Conservation (phyloP, 2,797 vertebrate species). For the Agapornis canus region DNA sequence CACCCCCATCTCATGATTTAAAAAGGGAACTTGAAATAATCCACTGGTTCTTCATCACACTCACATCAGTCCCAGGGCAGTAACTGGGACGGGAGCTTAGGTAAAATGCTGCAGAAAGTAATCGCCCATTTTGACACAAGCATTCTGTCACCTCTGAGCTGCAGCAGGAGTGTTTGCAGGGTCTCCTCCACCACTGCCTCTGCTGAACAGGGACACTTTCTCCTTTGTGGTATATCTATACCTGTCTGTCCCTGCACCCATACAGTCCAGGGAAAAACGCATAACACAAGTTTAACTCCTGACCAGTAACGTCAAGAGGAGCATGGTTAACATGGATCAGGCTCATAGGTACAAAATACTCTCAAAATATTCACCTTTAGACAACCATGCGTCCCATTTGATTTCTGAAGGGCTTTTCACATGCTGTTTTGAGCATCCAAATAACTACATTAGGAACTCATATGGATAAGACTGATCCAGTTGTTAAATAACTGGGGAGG, state of each 20-base stretch:
- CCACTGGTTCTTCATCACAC: neutral
- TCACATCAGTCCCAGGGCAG: neutral
- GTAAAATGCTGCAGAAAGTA: conserved; percentile 8
- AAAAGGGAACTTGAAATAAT: neutral
- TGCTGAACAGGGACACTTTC: neutral
- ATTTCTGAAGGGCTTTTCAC: neutral
- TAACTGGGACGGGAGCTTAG: neutral
- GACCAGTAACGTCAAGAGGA: neutral
- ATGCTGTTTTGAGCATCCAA: neutral
- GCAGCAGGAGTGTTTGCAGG: neutral
- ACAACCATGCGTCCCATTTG: neutral
- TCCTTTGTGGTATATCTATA: neutral
- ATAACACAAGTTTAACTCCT: neutral
- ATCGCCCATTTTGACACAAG: neutral
- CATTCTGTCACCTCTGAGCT: accelerated
- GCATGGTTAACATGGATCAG: neutral
- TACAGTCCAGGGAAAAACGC: neutral
- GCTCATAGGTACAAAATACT: neutral
- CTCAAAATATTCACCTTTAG: neutral
- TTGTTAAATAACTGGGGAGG: neutral
- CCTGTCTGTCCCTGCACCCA: neutral
- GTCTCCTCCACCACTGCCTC: neutral
- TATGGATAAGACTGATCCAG: accelerated
- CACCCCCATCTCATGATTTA: neutral
- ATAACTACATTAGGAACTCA: neutral